phyloP scores from a whole-genome alignment of 2,113 vertebrate species.

The Chaenogobius annularis region DNA sequence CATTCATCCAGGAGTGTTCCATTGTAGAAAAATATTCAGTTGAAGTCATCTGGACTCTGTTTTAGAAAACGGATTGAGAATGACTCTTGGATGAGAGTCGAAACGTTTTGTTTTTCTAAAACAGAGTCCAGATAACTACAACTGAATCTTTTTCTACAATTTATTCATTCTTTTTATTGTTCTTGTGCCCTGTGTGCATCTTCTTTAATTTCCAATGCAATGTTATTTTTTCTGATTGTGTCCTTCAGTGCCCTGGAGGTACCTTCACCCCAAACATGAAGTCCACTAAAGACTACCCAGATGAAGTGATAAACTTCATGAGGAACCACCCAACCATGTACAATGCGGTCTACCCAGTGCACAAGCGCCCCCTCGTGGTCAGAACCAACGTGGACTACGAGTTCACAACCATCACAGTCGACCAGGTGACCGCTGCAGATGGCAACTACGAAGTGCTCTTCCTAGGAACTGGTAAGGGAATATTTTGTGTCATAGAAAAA shows the following conservation, averaged over 20 bases:
- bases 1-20: too few relatives aligned
- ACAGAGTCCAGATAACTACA: too few relatives aligned
- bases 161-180: too few relatives aligned
- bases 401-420: conserved; percentile 94
- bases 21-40: too few relatives aligned
- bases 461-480: conserved; percentile 90
- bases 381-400: conserved; percentile 92
- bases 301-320: conserved; percentile 99
- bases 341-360: conserved; percentile 90
- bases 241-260: conserved; percentile 89
- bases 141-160: too few relatives aligned
- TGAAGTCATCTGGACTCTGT: too few relatives aligned
- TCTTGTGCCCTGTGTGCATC: too few relatives aligned
- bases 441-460: conserved; percentile 99
- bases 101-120: too few relatives aligned
- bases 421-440: conserved; percentile 96
- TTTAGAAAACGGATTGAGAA: too few relatives aligned
- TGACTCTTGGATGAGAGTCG: too few relatives aligned
- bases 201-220: neutral
- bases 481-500: neutral
- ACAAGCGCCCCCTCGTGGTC: conserved; percentile 93
- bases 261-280: conserved; percentile 98
- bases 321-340: conserved; percentile 95
- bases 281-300: conserved; percentile 98
- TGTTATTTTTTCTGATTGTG: conserved; percentile 13